A percentile compares a stretch with the other conserved stretches of the same genome.
Conservation (phyloP, 2,888 invertebrate species). For the Tinea trinotella region DNA sequence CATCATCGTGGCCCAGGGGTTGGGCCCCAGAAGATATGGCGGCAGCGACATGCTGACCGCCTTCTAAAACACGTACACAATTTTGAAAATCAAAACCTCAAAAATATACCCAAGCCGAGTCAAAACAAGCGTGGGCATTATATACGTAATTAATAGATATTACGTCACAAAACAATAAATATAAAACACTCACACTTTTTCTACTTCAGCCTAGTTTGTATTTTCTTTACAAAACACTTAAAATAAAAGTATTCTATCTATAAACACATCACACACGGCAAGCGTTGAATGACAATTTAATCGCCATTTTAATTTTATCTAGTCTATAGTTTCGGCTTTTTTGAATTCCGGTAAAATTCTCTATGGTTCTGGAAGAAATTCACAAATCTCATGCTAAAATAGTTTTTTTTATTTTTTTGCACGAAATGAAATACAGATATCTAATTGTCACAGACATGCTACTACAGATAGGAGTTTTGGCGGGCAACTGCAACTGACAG, state of each 20-base stretch:
- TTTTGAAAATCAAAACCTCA: background rate
- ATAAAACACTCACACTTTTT: background rate
- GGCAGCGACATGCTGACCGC: conserved; percentile 81
- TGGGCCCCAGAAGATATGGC: conserved; percentile 82
- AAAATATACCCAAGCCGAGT: background rate
- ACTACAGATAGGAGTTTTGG: too few relatives aligned
- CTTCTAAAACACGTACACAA: conserved; percentile 26
- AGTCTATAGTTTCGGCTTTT: too few relatives aligned
- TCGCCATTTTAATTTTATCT: background rate
- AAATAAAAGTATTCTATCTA: background rate
- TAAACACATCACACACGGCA: background rate
- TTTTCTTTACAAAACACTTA: background rate
- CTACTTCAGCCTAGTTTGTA: background rate
- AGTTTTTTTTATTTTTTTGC: too few relatives aligned
- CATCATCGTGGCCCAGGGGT: conserved; percentile 93
- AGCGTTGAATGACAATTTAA: background rate
- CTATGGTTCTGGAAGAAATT: too few relatives aligned
- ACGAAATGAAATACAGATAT: too few relatives aligned
- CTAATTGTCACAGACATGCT: too few relatives aligned
- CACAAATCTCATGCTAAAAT: too few relatives aligned
- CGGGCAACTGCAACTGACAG: too few relatives aligned
- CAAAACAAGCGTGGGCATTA: background rate
- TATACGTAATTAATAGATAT: background rate
- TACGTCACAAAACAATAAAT: background rate
- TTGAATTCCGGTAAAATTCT: background rate